Percentiles rank a stretch among this genome's conserved stretches.
Evolutionary conservation across 2,888 invertebrate genomes (phyloP).

Genomic region (Prosapia bicincta): DNA sequence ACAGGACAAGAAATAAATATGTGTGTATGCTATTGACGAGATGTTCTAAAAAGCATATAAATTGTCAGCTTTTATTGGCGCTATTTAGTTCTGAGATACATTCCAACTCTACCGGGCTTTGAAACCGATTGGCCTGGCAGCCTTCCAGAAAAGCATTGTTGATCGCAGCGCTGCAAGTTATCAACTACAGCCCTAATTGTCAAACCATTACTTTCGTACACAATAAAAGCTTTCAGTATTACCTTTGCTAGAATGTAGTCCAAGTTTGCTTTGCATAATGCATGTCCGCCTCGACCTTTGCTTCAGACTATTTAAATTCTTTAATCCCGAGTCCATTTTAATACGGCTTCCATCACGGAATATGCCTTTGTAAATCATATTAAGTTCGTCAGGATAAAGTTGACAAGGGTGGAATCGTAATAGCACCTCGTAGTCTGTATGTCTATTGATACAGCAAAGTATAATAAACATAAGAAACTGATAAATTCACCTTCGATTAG

Average conservation of each 20-base stretch:
- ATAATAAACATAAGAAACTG: no score
- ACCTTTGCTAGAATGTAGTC: background rate
- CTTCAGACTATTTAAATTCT: background rate
- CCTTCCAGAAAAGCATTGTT: background rate
- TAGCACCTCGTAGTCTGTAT: no score
- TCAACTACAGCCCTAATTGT: background rate
- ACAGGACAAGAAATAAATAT: no score
- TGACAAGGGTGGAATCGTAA: background rate
- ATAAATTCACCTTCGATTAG: no score
- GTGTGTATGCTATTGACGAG: background rate
- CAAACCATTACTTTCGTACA: background rate
- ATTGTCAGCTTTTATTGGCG: background rate
- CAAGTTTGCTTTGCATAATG: background rate
- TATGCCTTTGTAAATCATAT: background rate
- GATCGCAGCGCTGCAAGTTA: background rate
- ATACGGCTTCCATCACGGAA: background rate
- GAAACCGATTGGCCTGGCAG: background rate
- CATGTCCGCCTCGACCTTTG: background rate
- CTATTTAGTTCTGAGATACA: background rate
- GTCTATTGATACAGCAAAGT: no score
- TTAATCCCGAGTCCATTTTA: background rate
- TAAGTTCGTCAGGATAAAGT: background rate
- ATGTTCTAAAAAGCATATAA: background rate
- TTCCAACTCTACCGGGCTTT: background rate
- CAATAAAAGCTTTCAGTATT: background rate